These are phyloP conservation scores for Nasua narica DNA, from an alignment of 2,797 vertebrate genomes.

Conservation along the genomic window DNA sequence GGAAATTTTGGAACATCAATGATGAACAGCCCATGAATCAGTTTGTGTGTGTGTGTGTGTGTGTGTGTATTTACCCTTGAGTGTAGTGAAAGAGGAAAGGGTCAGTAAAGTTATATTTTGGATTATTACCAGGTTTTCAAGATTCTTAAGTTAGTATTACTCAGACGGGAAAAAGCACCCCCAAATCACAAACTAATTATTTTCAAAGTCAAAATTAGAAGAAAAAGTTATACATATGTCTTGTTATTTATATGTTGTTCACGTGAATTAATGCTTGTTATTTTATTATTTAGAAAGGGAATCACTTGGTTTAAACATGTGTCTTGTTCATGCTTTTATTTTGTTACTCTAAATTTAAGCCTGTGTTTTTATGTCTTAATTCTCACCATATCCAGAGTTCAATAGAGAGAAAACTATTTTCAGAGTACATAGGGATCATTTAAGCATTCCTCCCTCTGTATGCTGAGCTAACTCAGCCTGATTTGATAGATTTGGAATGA, in stretches of 20 bases:
- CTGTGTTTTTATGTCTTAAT: neutral
- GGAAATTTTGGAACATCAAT: neutral
- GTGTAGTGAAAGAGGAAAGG: neutral
- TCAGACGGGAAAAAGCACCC: neutral
- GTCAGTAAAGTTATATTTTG: neutral
- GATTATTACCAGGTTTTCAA: constrained; percentile 16
- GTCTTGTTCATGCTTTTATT: neutral
- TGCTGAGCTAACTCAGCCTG: neutral
- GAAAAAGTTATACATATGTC: too few relatives aligned
- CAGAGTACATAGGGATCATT: neutral
- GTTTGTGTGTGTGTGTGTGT: neutral
- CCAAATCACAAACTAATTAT: neutral
- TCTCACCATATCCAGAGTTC: neutral
- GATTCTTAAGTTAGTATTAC: neutral
- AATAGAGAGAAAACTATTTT: neutral
- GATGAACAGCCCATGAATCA: neutral
- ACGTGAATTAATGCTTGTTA: neutral
- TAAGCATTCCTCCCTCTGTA: neutral
- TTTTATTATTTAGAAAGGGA: neutral
- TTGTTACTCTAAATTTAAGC: neutral
- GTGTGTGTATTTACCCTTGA: neutral
- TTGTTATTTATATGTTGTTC: neutral
- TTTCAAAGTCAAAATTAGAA: neutral
- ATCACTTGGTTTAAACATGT: neutral
- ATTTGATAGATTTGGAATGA: neutral